Base-by-base conservation (phyloP, 1,140 invertebrate genomes). In the Drosophila pruinosa region DNA sequence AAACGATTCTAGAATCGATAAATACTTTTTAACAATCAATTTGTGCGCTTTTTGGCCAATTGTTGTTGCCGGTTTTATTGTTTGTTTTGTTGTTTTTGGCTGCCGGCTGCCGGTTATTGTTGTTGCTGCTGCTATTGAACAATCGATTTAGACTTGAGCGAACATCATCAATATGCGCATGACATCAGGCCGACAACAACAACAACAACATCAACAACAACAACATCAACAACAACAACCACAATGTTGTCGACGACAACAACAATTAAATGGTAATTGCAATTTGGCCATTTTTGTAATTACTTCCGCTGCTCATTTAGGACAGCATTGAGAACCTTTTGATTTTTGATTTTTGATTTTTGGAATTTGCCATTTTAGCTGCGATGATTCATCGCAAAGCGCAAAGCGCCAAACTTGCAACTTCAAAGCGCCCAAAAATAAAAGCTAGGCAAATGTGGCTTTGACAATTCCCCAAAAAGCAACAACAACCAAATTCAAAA, bases 281-380 rank as follows among this genome's bases (percentile, higher is more conserved):
- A 85, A 83, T 83, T 83, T 86, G 68, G 68, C 80, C 80, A 73
- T 83, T 83, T 83, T 85, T 80, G 80, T 83, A 83, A 83, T 83
- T 80, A 73, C 64, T 83, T 83, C 80, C 80, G 80, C 50, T 62
- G 64, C 52, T 54, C n/a, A n/a, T n/a, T n/a, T 62, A 41, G 34
- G 56, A 58, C 58, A 54, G 63, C n/a, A 65, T 56, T 41, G 47
- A 63, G 54, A 48, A 67, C 8, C 31, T 45, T 45, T 12, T 47
- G 39, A 58, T 47, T 58, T 28, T 28, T 24, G 31, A 34, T 8
- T 24, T 21, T 10, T 15, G 10, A 12, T 24, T 43, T 43, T 5
- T 22, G n/a, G 41, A 45, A 22, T 22, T 22, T 45, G 10, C 2
- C 12, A 19, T 19, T 38, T 45, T 34, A 10, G 38, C 41, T n/a